These are phyloP conservation scores for Actinia tenebrosa DNA, from an alignment of 64 coral and sea anemone genomes.

Conservation along the genomic window DNA sequence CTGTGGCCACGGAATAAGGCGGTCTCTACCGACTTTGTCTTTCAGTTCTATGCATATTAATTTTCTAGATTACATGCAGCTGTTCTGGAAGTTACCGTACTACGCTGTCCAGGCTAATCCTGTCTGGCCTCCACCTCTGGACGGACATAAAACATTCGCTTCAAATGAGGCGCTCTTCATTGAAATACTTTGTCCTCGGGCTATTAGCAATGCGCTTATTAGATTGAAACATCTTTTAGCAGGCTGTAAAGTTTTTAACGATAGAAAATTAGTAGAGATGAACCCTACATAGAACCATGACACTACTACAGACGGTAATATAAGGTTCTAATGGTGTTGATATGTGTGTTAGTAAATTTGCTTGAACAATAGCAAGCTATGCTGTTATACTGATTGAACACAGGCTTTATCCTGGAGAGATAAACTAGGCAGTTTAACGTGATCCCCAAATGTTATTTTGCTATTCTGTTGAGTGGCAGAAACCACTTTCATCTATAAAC, in stretches of 20 bases:
- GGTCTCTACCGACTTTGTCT: no score
- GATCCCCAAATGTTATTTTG: background rate
- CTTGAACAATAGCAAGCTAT: background rate
- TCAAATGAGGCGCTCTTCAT: background rate
- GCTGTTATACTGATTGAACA: background rate
- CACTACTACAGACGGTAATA: background rate
- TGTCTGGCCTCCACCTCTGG: no score
- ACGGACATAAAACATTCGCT: background rate
- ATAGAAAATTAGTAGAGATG: background rate
- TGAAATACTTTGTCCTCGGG: background rate
- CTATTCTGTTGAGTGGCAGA: no score
- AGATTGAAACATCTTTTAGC: slow-evolving; percentile 20
- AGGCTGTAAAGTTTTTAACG: background rate
- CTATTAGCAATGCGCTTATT: background rate
- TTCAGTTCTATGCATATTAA: no score
- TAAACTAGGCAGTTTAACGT: background rate
- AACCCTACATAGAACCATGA: background rate
- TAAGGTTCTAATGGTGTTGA: background rate
- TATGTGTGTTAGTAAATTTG: background rate
- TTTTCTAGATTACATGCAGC: no score
- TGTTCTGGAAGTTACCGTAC: no score
- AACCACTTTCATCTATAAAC: background rate
- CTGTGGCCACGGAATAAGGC: no score
- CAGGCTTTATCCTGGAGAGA: background rate
- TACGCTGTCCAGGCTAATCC: background rate